Evolutionary conservation across 2,113 vertebrate species (phyloP), one percentile per base, ranked within the genome.

Genomic region (Pelecanoides urinatrix): DNA sequence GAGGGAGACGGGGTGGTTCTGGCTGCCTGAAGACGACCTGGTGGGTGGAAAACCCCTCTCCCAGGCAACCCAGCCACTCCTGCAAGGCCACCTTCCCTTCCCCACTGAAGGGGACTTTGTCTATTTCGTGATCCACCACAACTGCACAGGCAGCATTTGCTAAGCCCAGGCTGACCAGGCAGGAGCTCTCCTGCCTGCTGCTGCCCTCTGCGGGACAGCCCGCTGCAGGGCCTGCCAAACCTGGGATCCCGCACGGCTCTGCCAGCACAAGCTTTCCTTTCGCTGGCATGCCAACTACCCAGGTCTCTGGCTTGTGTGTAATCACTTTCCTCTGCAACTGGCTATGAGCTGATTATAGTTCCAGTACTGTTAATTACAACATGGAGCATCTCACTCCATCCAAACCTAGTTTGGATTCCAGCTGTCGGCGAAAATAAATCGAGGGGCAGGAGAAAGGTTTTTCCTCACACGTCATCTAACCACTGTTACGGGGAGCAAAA

Each of bases 191-290:
- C 70, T 50, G 91, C 55, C 86, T 91, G 65, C 88, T 93, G 91
- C 93, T 90, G 93, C 93, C 90, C 90, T 96, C 97, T 97, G 92
- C 61, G 22, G 94, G 94, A 47, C 49, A 38, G 11, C 68, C 38
- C 19, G 29, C 36, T 23, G 20, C 20, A 3, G 36, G n/a, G 49
- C 30, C 44, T 5, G 47, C 38, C 62, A 55, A 34, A 34, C 5
- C 8, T 3, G 61, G 19, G 30, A 21, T 17, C 56, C n/a, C 2
- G 3, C 45, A 23, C 45, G 27, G 65, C 47, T 38, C 42, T 16
- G 44, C 38, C 77, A 34, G 42, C 71, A 40, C 42, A 27, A n/a
- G 13, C 32, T 27, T 73, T 23, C 38, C 42, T 47, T n/a, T 27
- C 3, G 1, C 45, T 13, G 0, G 32, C 45, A 30, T 3, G 1